These are phyloP conservation scores for Amphilophus citrinellus DNA, from an alignment of 2,113 vertebrate genomes.

Conservation along the genomic window DNA sequence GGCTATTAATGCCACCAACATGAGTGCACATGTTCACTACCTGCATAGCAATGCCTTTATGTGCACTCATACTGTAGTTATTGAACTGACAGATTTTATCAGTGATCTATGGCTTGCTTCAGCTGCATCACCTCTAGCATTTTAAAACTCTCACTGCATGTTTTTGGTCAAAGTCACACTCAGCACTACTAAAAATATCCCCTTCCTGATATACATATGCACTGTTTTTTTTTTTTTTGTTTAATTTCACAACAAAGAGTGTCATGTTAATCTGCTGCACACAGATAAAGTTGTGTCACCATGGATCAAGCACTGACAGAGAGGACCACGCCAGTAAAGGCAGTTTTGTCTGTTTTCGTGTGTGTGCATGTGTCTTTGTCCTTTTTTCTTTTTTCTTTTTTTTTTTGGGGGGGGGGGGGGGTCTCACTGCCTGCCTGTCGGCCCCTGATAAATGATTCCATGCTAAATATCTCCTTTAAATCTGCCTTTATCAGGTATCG, in stretches of 20 bases:
- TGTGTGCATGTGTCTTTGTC: no score
- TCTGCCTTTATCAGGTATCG: slow-evolving; percentile 75
- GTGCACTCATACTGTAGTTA: not conserved
- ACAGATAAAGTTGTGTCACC: slow-evolving; percentile 57
- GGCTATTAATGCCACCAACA: slow-evolving; percentile 7
- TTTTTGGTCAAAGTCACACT: slow-evolving; percentile 14
- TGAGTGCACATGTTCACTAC: not conserved
- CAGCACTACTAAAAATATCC: slow-evolving; percentile 37
- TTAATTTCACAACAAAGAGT: slow-evolving; percentile 48
- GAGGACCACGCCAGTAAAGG: slow-evolving; percentile 33
- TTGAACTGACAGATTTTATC: slow-evolving; percentile 43
- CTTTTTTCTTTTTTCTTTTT: not conserved
- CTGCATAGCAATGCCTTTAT: slow-evolving; percentile 13
- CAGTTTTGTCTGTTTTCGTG: slow-evolving; percentile 21
- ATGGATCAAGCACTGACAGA: slow-evolving; percentile 39
- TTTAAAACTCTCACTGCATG: slow-evolving; percentile 5
- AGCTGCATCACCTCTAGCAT: slow-evolving; percentile 29
- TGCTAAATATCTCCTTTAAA: slow-evolving; percentile 85
- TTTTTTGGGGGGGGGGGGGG: not conserved
- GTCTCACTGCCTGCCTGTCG: slow-evolving; percentile 73
- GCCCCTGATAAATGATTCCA: slow-evolving; percentile 84
- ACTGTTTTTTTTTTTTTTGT: not conserved
- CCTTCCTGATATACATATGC: slow-evolving; percentile 4
- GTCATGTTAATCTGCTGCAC: slow-evolving; percentile 39
- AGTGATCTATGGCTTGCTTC: slow-evolving; percentile 45